Base-by-base conservation (phyloP, 2,888 invertebrate species). In the Suillia variegata region DNA sequence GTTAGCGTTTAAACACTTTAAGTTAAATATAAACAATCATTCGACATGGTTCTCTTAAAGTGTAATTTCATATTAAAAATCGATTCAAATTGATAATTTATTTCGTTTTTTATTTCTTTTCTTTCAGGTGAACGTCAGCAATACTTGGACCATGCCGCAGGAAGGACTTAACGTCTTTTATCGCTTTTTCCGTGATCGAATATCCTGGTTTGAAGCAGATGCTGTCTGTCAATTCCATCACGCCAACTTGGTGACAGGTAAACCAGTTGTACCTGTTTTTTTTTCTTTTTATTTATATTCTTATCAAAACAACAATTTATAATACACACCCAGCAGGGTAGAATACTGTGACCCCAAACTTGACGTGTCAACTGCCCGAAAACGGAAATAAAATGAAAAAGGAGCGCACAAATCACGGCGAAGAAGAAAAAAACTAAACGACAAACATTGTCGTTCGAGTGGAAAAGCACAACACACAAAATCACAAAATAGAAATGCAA, bases 201-300 rank as follows among this genome's bases (percentile, higher is more conserved):
- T 91, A 77, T 91, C 91, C 47, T 92, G 91, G 91, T 91, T 90
- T 77, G 92, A 91, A 79, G 92, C 92, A 2, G 91, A 92, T 76
- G 91, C 91, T 31, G 91, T 92, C 56, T 91, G 91, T 80, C 91
- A 91, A 83, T 91, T 91, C 73, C 91, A 91, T 80, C 91, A 91
- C 78, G 91, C 89, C 67, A 90, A 91, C 79, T 85, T 92, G 57
- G 90, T 91, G 69, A 91, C 91, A 82, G 91, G 92, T 91, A 80
- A 86, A 85, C 62, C n/a, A n/a, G n/a, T n/a, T n/a, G n/a, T n/a
- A n/a, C n/a, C n/a, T n/a, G n/a, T 13, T 12, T 5, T 31, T 12
- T 5, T 31, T 12, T n/a, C 13, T 33, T 33, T 13, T 33, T 33
- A 8, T 33, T 10, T 13, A 33, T 33, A 6, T 45, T 10, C 18